Evolutionary conservation across 2,888 invertebrate genomes (phyloP).

Genomic region (Melieria picta): DNA sequence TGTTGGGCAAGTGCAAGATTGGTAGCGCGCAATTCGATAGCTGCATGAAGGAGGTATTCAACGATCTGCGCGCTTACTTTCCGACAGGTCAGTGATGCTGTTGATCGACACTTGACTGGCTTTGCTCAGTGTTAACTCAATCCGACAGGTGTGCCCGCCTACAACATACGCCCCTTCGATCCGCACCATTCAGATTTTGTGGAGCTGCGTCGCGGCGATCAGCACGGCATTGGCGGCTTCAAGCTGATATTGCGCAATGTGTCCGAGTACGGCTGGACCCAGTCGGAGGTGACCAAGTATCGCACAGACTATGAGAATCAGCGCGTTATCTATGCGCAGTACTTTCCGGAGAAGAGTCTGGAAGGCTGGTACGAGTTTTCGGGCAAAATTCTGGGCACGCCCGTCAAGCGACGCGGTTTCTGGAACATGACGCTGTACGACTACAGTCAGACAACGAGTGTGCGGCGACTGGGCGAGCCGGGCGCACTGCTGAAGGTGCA

Average conservation of each 20-base stretch:
- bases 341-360: conserved; percentile 83
- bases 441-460: conserved; percentile 69
- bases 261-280: conserved; percentile 80
- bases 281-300: conserved; percentile 80
- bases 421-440: conserved; percentile 82
- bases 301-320: conserved; percentile 75
- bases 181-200: conserved; percentile 79
- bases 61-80: conserved; percentile 77
- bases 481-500: conserved; percentile 70
- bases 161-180: conserved; percentile 80
- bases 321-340: conserved; percentile 79
- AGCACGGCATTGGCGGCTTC: conserved; percentile 74
- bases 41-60: conserved; percentile 78
- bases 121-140: background rate
- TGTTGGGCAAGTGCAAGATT: conserved; percentile 72
- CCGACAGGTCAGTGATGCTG: conserved; percentile 70
- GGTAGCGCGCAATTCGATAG: conserved; percentile 74
- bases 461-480: conserved; percentile 65
- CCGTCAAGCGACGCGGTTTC: conserved; percentile 73
- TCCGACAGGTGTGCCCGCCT: conserved; percentile 74
- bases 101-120: background rate
- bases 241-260: conserved; percentile 78
- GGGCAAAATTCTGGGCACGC: conserved; percentile 73
- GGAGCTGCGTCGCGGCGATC: conserved; percentile 72
- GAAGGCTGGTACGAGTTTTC: conserved; percentile 75